Base-by-base conservation (phyloP, 2,113 vertebrate genomes). In the Pluvianellus socialis region DNA sequence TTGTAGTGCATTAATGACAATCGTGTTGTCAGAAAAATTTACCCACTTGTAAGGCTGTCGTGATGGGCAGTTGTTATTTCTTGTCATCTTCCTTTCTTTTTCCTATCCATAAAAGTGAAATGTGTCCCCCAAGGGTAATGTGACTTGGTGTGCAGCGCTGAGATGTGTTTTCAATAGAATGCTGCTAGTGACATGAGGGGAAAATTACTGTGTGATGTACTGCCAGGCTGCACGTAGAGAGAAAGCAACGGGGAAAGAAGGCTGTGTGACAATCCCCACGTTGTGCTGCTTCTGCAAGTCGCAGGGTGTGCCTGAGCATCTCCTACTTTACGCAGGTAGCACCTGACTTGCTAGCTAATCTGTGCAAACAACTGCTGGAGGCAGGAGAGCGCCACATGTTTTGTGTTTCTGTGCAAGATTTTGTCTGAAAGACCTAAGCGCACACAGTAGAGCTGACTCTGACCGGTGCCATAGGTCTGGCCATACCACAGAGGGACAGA, bases 1-100 rank as follows among this genome's bases (percentile, higher is more conserved):
- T 91, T 86, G 79, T 79, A 88, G 73, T 83, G 28, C 84, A 75
- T 96, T 92, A 85, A 92, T 88, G 79, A 88, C 92, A 95, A 68
- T 96, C 71, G 75, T 71, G 33, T 80, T 95, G 88, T 91, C 88
- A 91, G 38, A 76, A 86, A 92, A 89, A 55, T 82, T 86, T 32
- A 35, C 42, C 3, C 14, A 7, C 35, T 91, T 52, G 49, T 70
- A 72, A 82, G 68, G 65, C 38, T 96, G 84, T 84, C 35, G 33
- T 28, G 70, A 90, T 68, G 45, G 92, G n/a, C 79, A 88, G 66
- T 86, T 79, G 63, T 63, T 96, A 68, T 61, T 94, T 63, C 49
- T 77, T 94, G 86, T 86, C 86, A 89, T 63, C 45, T 90, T 86
- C 63, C 63, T 80, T 59, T 72, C 32, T 63, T 77, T 87, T 88